Evolutionary conservation across 2,888 invertebrate genomes (phyloP), one percentile per base, ranked within the genome.

Genomic region (Keiferia lycopersicella): DNA sequence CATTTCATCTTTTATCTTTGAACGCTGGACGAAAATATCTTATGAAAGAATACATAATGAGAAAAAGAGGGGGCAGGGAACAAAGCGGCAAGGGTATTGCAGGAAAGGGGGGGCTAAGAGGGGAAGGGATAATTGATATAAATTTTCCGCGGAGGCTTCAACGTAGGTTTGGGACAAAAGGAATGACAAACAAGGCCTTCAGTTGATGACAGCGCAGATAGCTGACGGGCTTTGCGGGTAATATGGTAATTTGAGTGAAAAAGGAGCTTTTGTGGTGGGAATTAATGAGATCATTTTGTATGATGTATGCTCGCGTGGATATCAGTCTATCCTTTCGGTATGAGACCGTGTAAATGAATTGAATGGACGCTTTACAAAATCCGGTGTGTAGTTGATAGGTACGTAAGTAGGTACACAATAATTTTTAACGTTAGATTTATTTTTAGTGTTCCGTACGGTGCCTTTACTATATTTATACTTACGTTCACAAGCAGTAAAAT

Each of bases 21-120:
- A 71, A 67, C 70, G 67, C n/a, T 63, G 68, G 69, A 73, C 71
- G 75, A 75, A 83, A 83, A 83, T 86, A 85, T 86, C 85, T 86
- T 86, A 79, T 86, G 85, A 84, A 86, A 83, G 86, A 86, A 86
- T 86, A 78, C 73, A 76, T 86, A 85, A 87, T 86, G 84, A 84
- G 83, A 65, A 65, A 26, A 34, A 34, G 34, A 6, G 60, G 38
- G 58, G 58, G 60, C 1, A 14, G 20, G 45, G 41, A 41, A 58
- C 22, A 38, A 58, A 34, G 18, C 2, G 58, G 56, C 30, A 16
- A 34, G 34, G 22, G 26, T 11, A 10, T 11, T 59, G 41, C 60
- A 20, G 26, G 34, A 10, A 34, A 48, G 12, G 57, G 58, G 61
- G 67, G 71, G 66, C 76, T 76, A 77, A 80, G 77, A 78, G 78